Evolutionary conservation across 2,888 invertebrate species (phyloP).

Genomic region (Patella caerulea): DNA sequence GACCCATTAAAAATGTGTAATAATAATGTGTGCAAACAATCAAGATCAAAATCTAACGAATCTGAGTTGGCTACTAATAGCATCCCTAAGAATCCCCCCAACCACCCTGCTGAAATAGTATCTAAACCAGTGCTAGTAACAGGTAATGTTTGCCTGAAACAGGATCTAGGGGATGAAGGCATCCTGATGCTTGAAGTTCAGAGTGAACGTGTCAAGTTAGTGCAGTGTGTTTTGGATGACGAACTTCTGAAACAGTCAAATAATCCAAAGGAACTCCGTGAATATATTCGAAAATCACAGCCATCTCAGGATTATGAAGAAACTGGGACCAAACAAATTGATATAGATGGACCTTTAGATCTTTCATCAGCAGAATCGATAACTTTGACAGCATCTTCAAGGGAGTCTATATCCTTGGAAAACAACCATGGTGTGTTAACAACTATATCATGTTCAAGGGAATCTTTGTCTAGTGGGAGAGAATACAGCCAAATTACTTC

Average conservation of each 20-base stretch:
- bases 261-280: slow-evolving; percentile 44
- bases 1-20: too few species aligned
- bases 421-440: too few species aligned
- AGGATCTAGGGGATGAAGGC: slow-evolving; percentile 53
- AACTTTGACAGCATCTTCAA: too few species aligned
- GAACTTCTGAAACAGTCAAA: slow-evolving; percentile 45
- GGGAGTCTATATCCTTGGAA: too few species aligned
- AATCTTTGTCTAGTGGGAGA: too few species aligned
- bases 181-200: slow-evolving; percentile 52
- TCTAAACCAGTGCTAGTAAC: slow-evolving; percentile 18
- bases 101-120: not conserved
- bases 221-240: slow-evolving; percentile 45
- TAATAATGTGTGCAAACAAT: too few species aligned
- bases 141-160: slow-evolving; percentile 44
- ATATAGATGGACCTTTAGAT: too few species aligned
- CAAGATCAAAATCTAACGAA: not conserved
- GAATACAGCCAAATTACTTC: too few species aligned
- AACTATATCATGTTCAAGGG: too few species aligned
- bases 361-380: too few species aligned
- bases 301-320: not conserved
- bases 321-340: too few species aligned
- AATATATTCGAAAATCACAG: slow-evolving; percentile 35
- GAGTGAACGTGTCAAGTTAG: slow-evolving; percentile 50
- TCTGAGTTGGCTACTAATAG: not conserved
- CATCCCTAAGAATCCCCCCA: too few species aligned